Evolutionary conservation across 2,888 invertebrate species (phyloP), one percentile per base, ranked within the genome.

Genomic region (Nezara viridula): DNA sequence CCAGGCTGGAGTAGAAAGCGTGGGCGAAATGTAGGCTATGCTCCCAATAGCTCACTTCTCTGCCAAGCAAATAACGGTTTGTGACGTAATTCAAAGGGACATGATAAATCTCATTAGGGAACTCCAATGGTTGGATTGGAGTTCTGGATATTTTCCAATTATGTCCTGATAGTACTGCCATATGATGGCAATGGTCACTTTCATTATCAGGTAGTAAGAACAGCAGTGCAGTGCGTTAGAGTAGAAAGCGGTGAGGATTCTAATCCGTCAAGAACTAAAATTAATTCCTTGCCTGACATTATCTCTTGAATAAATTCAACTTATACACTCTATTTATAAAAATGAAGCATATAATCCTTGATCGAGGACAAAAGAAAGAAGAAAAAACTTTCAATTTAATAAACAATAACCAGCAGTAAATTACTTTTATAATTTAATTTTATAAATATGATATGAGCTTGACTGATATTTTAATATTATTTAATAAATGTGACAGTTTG

Each of bases 21-120:
- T 81, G 81, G 81, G 81, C n/a, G 81, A 44, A 81, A 81, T 81
- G 81, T 81, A 81, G 81, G 81, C 81, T 81, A 37, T n/a, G 44
- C 12, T 81, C 81, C 24, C 81, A 81, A 81, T 81, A 73, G 66
- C 66, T 73, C 37, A 37, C 7, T 73, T 73, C 37, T 37, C 66
- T 1, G 6, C 9, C 66, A 19, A 37, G 66, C 66, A 37, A 73
- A 73, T 73, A 73, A 73, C 66, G 32, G 66, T 73, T 37, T 19
- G 21, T 37, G 32, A 37, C 19, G 27, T 27, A 73, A 73, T 73
- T 73, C 32, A 32, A 73, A 73, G 16, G 32, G 66, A 32, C 27
- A 19, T 9, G 66, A 73, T 37, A 37, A 37, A 37, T 37, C 66
- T 73, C 6, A 9, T 66, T 6, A 32, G 32, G 3, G 7, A 9